phyloP scores from a whole-genome alignment of 2,797 vertebrate genomes.

The Sphenodon punctatus region DNA sequence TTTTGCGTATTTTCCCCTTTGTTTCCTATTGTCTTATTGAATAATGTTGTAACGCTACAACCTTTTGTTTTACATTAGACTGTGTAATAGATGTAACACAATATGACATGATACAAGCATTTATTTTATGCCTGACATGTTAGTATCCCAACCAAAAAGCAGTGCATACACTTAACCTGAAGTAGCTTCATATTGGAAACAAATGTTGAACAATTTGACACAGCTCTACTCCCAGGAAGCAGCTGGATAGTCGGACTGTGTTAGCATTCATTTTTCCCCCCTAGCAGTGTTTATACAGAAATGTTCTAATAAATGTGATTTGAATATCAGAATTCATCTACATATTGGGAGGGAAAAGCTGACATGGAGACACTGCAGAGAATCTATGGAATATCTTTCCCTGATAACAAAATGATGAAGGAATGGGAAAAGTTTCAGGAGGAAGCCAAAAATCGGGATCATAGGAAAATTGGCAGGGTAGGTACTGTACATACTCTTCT shows the following conservation, averaged over 20 bases:
- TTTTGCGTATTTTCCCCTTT: not conserved
- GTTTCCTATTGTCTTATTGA: accelerated
- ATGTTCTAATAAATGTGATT: not conserved
- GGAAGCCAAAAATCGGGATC: constrained; percentile 90
- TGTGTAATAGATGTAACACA: not conserved
- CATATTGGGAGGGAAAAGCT: constrained; percentile 92
- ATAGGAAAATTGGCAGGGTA: constrained; percentile 95
- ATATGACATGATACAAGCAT: not conserved
- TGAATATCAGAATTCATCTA: constrained; percentile 87
- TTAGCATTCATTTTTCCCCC: not conserved
- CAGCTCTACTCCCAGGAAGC: not conserved
- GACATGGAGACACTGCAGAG: constrained; percentile 94
- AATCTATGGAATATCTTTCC: constrained; percentile 95
- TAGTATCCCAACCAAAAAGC: not conserved
- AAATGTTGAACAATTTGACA: not conserved
- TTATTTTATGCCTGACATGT: not conserved
- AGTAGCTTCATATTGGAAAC: not conserved
- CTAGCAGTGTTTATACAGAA: not conserved
- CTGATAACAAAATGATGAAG: constrained; percentile 91
- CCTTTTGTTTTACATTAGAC: not conserved
- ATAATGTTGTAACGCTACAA: not conserved
- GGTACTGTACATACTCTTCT: accelerated
- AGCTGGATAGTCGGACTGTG: not conserved
- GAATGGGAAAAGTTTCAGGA: constrained; percentile 93
- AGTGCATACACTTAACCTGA: not conserved